These are phyloP conservation scores for Acronicta leporina DNA, from an alignment of 2,888 invertebrate species.

Conservation along the genomic window DNA sequence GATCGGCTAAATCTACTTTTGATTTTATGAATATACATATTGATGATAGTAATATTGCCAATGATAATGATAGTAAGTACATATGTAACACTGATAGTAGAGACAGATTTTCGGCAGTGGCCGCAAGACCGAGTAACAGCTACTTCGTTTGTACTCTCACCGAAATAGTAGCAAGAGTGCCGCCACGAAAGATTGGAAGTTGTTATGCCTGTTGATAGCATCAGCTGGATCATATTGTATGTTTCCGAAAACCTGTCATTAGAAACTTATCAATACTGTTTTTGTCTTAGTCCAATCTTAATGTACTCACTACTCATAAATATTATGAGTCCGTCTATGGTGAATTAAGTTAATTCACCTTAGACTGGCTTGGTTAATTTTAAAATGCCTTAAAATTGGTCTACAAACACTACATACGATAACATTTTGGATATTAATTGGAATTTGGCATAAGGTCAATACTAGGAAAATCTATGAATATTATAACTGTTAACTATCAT, in stretches of 20 bases:
- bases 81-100: constrained; percentile 67
- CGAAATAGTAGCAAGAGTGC: constrained; percentile 97
- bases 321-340: constrained; percentile 45
- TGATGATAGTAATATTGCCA: constrained; percentile 60
- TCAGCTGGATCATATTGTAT: constrained; percentile 95
- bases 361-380: constrained; percentile 34
- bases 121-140: constrained; percentile 63
- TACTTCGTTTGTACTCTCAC: constrained; percentile 89
- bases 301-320: constrained; percentile 57
- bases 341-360: constrained; percentile 41
- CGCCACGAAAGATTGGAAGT: constrained; percentile 97
- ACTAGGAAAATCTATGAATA: constrained; percentile 38
- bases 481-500: constrained; percentile 25
- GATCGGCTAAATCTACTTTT: constrained; percentile 67
- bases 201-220: constrained; percentile 97
- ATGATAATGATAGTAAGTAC: constrained; percentile 65
- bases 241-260: constrained; percentile 96
- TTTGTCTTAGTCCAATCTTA: constrained; percentile 52
- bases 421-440: constrained; percentile 35
- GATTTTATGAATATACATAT: constrained; percentile 54
- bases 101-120: constrained; percentile 68
- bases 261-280: constrained; percentile 72
- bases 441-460: constrained; percentile 36
- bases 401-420: constrained; percentile 47
- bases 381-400: constrained; percentile 28